These are phyloP conservation scores for Anguilla rostrata DNA, from an alignment of 2,113 vertebrate genomes.

Conservation along the genomic window DNA sequence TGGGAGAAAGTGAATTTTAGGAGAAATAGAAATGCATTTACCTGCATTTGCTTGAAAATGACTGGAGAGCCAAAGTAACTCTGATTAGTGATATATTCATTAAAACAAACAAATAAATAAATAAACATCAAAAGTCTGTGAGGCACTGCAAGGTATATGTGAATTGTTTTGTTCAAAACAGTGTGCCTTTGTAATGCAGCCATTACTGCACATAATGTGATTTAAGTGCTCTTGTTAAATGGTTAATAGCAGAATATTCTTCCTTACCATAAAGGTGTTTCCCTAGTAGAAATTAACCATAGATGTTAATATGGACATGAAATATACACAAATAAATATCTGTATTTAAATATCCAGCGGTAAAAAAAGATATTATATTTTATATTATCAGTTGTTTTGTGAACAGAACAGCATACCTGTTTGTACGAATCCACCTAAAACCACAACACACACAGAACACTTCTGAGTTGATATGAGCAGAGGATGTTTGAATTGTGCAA, in stretches of 20 bases:
- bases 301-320: background rate
- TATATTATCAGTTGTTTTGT: background rate
- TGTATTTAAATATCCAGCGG: background rate
- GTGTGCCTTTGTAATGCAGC: background rate
- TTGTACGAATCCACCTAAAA: constrained; percentile 19
- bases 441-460: background rate
- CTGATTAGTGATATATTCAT: background rate
- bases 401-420: background rate
- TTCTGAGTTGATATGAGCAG: background rate
- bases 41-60: background rate
- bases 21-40: no score
- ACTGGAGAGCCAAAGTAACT: background rate
- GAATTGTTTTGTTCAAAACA: background rate
- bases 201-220: background rate
- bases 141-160: background rate
- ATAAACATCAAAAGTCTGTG: background rate
- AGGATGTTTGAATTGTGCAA: background rate
- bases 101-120: background rate
- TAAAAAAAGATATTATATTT: no score
- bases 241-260: background rate
- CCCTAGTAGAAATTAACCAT: background rate
- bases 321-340: background rate
- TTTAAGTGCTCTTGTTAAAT: background rate
- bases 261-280: background rate
- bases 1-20: no score